These are phyloP conservation scores for Linyphia triangularis DNA, from an alignment of 2,888 invertebrate species.

Conservation along the genomic window DNA sequence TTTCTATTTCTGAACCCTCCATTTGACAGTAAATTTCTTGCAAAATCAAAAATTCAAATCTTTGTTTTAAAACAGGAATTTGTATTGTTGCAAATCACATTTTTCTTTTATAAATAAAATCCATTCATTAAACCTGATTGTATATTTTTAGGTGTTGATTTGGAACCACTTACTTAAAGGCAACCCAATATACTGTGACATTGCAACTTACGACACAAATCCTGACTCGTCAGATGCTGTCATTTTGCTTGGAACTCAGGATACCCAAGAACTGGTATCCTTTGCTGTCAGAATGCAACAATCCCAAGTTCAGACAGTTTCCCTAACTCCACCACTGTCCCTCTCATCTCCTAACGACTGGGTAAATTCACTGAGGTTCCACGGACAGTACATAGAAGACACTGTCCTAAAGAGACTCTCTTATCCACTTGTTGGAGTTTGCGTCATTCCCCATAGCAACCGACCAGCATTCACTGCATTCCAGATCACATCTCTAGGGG, in stretches of 20 bases:
- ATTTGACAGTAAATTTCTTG: too few relatives aligned
- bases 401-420: conserved; percentile 10
- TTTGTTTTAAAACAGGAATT: background rate
- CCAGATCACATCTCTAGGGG: conserved; percentile 62
- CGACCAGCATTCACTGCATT: conserved; percentile 49
- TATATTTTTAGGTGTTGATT: conserved; percentile 47
- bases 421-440: conserved; percentile 55
- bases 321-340: conserved; percentile 31
- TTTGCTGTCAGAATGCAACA: conserved; percentile 7
- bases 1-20: too few relatives aligned
- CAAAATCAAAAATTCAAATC: background rate
- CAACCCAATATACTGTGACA: conserved; percentile 62
- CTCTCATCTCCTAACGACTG: conserved; percentile 55
- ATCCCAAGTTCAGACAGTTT: conserved; percentile 51
- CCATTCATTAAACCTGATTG: too few relatives aligned
- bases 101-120: too few relatives aligned
- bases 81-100: too few relatives aligned
- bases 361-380: conserved; percentile 43
- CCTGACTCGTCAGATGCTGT: conserved; percentile 1
- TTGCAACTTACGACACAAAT: background rate
- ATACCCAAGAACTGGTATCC: conserved; percentile 23
- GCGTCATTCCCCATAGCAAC: conserved; percentile 24
- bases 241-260: conserved; percentile 56
- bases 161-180: conserved; percentile 63
- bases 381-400: conserved; percentile 18